phyloP scores from a whole-genome alignment of 2,888 invertebrate species.

The Drosophila limbata region DNA sequence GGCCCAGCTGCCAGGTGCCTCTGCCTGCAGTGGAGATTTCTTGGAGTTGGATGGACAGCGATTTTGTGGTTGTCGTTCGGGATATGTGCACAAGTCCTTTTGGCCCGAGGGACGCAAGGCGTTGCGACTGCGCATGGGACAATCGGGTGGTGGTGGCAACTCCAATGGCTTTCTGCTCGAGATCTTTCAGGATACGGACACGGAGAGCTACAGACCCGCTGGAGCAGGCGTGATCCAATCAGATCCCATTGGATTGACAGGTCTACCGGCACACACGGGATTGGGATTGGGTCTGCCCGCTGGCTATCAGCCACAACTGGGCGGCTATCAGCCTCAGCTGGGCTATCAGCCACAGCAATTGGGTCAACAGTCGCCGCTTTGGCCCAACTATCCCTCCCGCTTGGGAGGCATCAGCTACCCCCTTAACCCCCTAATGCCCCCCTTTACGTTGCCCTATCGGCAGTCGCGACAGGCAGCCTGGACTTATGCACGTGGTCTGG shows the following conservation, averaged over 20 bases:
- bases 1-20: constrained; percentile 2
- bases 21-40: constrained; percentile 86
- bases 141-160: constrained; percentile 84
- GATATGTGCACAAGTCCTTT: constrained; percentile 72
- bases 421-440: constrained; percentile 35
- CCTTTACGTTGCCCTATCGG: constrained; percentile 59
- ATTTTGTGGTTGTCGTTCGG: constrained; percentile 87
- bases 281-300: constrained; percentile 5
- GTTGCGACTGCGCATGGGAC: constrained; percentile 85
- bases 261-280: background rate
- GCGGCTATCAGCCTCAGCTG: constrained; percentile 41
- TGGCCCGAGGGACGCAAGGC: constrained; percentile 85
- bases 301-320: constrained; percentile 35
- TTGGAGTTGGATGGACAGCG: constrained; percentile 87
- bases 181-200: constrained; percentile 87
- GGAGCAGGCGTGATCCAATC: background rate
- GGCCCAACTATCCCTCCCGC: constrained; percentile 31
- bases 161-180: constrained; percentile 87
- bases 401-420: constrained; percentile 33
- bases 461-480: constrained; percentile 59
- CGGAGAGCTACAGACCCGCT: constrained; percentile 51
- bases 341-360: constrained; percentile 46
- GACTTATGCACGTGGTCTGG: constrained; percentile 60
- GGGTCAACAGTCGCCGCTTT: constrained; percentile 13
- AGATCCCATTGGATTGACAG: background rate